Base-by-base conservation (phyloP, 1,140 invertebrate genomes). In the Anoplolepis gracilipes region DNA sequence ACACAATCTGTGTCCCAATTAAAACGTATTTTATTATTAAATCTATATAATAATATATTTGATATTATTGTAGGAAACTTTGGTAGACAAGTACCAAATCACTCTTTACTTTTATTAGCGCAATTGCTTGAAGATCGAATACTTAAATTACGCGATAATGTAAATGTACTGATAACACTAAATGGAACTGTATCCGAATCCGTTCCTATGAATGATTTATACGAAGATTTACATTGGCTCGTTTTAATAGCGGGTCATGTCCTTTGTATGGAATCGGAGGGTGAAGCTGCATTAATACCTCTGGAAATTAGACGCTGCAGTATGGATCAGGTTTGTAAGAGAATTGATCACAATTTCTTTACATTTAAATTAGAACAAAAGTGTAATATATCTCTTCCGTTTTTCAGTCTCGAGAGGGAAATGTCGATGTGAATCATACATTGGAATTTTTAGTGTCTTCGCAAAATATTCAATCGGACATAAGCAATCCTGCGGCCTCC, bases 141-240 rank as follows among this genome's bases (percentile, higher is more conserved):
- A n/a, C 92, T 65, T 33, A 96, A 96, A 84, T 94, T 98, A 16
- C 96, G 96, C 86, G 94, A 94, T 57, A 96, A 97, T 73, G 93
- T 98, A 6, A 97, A 97, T 87, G 92, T 95, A 84, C 95, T 97
- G 25, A 88, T 91, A 0, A 70, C 62, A 95, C 95, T 96, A 90
- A 96, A 95, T 92, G 94, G 96, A 61, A 94, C 96, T 53, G 93
- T 96, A 13, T 95, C 95, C 46, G 96, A 96, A 70, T 95, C 96
- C 0, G 92, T 92, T 19, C 91, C 93, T 72, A 91, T 98, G 13
- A 95, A 96, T 84, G 96, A 95, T 85, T 90, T 98, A 0, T 97
- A 97, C 93, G 98, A 99, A 95, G 98, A 99, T 95, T 93, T 99
- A 2, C 98, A 99, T 93, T 99, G 98, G 98, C 96, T 98, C 25